Evolutionary conservation across 2,797 vertebrate species (phyloP).

Genomic region (Etheostoma nigrum): DNA sequence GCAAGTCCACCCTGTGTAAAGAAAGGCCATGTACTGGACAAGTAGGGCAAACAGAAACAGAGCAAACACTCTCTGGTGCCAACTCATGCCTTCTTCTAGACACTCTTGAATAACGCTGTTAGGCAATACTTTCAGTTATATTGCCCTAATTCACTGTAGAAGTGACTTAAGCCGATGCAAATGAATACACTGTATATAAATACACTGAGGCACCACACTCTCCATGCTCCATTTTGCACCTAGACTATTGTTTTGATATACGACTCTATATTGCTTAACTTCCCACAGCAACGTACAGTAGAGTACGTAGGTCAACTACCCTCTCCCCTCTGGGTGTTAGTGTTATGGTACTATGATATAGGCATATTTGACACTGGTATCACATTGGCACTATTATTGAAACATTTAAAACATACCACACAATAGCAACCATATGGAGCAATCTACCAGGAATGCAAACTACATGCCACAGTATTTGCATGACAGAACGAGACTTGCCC

Average conservation of each 20-base stretch:
- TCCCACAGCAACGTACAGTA: slow-evolving; percentile 12
- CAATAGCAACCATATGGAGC: slow-evolving; percentile 13
- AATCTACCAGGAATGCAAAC: slow-evolving; percentile 42
- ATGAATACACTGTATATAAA: slow-evolving; percentile 39
- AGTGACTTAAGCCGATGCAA: slow-evolving; percentile 41
- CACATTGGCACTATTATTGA: background rate
- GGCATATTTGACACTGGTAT: background rate
- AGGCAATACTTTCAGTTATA: slow-evolving; percentile 60
- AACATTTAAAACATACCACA: background rate
- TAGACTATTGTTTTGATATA: slow-evolving; percentile 33
- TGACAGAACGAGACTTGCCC: slow-evolving; percentile 44
- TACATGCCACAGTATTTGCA: slow-evolving; percentile 29
- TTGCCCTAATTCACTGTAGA: slow-evolving; percentile 50
- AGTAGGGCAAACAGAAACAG: slow-evolving; percentile 70
- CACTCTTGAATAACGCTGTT: slow-evolving; percentile 70
- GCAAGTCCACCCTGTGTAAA: slow-evolving; percentile 64
- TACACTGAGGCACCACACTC: background rate
- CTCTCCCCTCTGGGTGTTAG: background rate
- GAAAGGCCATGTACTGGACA: slow-evolving; percentile 67
- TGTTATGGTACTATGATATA: slow-evolving; percentile 24
- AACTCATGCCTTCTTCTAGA: slow-evolving; percentile 67
- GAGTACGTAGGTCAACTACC: background rate
- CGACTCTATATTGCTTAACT: slow-evolving; percentile 34
- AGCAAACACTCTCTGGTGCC: slow-evolving; percentile 65
- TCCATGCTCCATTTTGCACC: slow-evolving; percentile 24